A percentile compares a stretch with the other conserved stretches of the same genome.
Evolutionary conservation across 2,888 invertebrate genomes (phyloP).

Genomic region (Rhagonycha lutea): DNA sequence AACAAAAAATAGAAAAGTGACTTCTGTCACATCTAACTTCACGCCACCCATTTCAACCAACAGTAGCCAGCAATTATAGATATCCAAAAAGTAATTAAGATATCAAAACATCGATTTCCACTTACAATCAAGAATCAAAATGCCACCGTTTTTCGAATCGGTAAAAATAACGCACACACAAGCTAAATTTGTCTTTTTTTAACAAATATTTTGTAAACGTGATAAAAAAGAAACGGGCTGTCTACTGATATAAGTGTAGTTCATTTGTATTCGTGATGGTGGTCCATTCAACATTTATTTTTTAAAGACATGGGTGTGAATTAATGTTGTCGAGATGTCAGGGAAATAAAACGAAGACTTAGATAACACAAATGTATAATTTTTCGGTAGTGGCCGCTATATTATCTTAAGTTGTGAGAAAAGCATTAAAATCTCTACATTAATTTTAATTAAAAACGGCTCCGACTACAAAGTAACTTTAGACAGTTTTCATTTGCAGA

Average conservation of each 20-base stretch:
- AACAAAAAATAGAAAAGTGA: background rate
- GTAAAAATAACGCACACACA: conserved; percentile 8
- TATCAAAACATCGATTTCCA: conserved; percentile 34
- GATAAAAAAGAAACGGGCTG: background rate
- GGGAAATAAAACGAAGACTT: background rate
- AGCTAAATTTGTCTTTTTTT: background rate
- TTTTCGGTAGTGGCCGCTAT: background rate
- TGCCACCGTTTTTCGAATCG: conserved; percentile 20
- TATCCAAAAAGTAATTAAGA: conserved; percentile 31
- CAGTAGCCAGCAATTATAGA: conserved; percentile 26
- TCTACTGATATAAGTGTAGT: background rate
- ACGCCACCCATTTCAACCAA: conserved; percentile 28
- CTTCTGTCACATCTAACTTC: conserved; percentile 8
- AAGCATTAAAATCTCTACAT: background rate
- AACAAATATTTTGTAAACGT: background rate
- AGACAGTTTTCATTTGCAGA: background rate
- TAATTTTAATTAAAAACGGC: background rate
- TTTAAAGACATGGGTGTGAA: conserved; percentile 19
- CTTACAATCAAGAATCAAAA: conserved; percentile 26
- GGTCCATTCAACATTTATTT: conserved; percentile 12
- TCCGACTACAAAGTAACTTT: background rate
- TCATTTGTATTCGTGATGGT: conserved; percentile 5
- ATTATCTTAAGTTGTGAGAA: background rate
- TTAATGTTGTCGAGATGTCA: conserved; percentile 14
- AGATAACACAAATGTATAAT: background rate